Percentiles rank a stretch among this genome's conserved stretches.
These are phyloP conservation scores for Macrophya annulata DNA, from an alignment of 2,888 invertebrate species.

Conservation along the genomic window DNA sequence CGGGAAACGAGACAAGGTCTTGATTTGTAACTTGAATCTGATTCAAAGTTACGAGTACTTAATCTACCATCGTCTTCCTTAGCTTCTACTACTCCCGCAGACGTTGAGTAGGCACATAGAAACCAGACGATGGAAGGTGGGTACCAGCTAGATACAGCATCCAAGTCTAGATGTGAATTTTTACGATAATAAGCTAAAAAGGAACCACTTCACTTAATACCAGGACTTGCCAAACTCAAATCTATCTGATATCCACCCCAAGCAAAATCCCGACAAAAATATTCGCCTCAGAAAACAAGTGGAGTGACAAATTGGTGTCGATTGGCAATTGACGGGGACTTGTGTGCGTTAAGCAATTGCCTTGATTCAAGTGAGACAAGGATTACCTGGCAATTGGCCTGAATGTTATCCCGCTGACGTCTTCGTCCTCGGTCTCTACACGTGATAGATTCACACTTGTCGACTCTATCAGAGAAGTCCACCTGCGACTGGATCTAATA, in stretches of 20 bases:
- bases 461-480: background rate
- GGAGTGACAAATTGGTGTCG: background rate
- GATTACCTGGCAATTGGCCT: slow-evolving; percentile 36
- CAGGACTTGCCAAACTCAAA: background rate
- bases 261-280: background rate
- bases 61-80: slow-evolving; percentile 46
- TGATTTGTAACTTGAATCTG: slow-evolving; percentile 54
- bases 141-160: background rate
- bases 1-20: slow-evolving; percentile 44
- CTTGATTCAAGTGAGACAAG: slow-evolving; percentile 25
- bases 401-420: slow-evolving; percentile 1
- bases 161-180: slow-evolving; percentile 44
- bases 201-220: background rate
- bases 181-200: slow-evolving; percentile 40
- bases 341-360: slow-evolving; percentile 17
- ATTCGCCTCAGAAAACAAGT: background rate
- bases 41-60: slow-evolving; percentile 52
- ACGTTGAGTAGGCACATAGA: slow-evolving; percentile 17
- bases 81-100: background rate
- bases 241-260: background rate
- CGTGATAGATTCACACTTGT: slow-evolving; percentile 43
- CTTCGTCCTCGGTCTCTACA: slow-evolving; percentile 3
- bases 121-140: slow-evolving; percentile 8
- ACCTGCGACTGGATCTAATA: background rate
- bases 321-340: background rate